Evolutionary conservation across 2,113 vertebrate species (phyloP).

Genomic region (Blennius ocellaris): DNA sequence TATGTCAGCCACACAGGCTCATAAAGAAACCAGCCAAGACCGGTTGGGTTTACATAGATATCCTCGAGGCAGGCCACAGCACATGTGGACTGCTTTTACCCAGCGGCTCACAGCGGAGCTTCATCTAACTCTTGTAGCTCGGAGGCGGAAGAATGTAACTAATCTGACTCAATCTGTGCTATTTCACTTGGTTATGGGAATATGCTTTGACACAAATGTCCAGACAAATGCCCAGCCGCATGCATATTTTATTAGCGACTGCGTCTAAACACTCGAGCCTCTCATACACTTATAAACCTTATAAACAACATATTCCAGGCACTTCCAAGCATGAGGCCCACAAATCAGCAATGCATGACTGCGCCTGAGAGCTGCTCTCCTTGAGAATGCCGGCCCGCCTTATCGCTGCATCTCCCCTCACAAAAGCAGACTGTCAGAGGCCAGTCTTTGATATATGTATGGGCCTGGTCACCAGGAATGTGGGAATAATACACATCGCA

Average conservation of each 20-base stretch:
- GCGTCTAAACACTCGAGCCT: slow-evolving; percentile 43
- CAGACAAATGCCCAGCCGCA: slow-evolving; percentile 21
- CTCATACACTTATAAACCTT: slow-evolving; percentile 45
- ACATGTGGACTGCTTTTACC: slow-evolving; percentile 62
- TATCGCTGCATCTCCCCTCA: slow-evolving; percentile 74
- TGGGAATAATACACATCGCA: slow-evolving; percentile 73
- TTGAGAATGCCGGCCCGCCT: slow-evolving; percentile 62
- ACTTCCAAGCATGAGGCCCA: slow-evolving; percentile 59
- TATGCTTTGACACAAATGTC: slow-evolving; percentile 29
- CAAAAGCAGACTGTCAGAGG: slow-evolving; percentile 74
- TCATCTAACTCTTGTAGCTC: slow-evolving; percentile 22
- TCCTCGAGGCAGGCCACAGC: slow-evolving; percentile 51
- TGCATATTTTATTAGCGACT: slow-evolving; percentile 59
- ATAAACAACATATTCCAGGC: slow-evolving; percentile 48
- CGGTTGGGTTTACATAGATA: slow-evolving; percentile 59
- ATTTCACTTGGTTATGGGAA: slow-evolving; percentile 26
- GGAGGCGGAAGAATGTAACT: slow-evolving; percentile 36
- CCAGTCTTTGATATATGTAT: slow-evolving; percentile 73
- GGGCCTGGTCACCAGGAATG: slow-evolving; percentile 75
- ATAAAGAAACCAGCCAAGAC: slow-evolving; percentile 76
- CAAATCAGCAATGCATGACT: slow-evolving; percentile 77
- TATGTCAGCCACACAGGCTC: slow-evolving; percentile 69
- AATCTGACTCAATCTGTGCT: slow-evolving; percentile 23
- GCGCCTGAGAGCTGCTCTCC: slow-evolving; percentile 65
- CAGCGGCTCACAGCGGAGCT: slow-evolving; percentile 4